These are phyloP conservation scores for Clarias gariepinus DNA, from an alignment of 2,113 vertebrate genomes.

Conservation along the genomic window DNA sequence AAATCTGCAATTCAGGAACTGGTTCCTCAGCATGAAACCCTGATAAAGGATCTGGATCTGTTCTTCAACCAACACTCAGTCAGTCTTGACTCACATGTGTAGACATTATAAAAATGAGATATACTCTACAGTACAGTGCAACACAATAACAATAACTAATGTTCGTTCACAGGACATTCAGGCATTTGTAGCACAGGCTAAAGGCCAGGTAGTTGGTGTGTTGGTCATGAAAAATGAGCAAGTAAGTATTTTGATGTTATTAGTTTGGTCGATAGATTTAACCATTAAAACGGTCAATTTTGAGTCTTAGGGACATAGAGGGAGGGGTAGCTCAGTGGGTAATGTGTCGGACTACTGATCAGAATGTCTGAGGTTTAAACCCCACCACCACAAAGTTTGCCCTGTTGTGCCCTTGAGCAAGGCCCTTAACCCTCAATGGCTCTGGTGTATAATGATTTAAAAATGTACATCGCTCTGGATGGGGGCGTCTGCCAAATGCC, in stretches of 20 bases:
- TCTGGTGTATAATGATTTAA: too few species aligned
- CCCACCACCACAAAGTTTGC: too few species aligned
- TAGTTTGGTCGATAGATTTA: not conserved
- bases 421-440: too few species aligned
- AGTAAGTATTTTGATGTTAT: slow-evolving; percentile 67
- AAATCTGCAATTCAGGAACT: slow-evolving; percentile 69
- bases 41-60: slow-evolving; percentile 75
- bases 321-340: too few species aligned
- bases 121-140: not conserved
- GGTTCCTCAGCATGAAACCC: slow-evolving; percentile 62
- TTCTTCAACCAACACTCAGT: slow-evolving; percentile 77
- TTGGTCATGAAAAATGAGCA: slow-evolving; percentile 83
- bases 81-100: slow-evolving; percentile 58
- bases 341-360: too few species aligned
- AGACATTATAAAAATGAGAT: not conserved
- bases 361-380: too few species aligned
- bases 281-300: not conserved
- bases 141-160: too few species aligned
- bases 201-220: slow-evolving; percentile 77
- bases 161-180: slow-evolving; percentile 76
- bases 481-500: too few species aligned
- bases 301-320: too few species aligned
- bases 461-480: too few species aligned
- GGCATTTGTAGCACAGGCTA: slow-evolving; percentile 80
- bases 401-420: too few species aligned